Evolutionary conservation across 2,797 vertebrate genomes (phyloP), one percentile per base, ranked within the genome.

Genomic region (Benthosema pterotum): DNA sequence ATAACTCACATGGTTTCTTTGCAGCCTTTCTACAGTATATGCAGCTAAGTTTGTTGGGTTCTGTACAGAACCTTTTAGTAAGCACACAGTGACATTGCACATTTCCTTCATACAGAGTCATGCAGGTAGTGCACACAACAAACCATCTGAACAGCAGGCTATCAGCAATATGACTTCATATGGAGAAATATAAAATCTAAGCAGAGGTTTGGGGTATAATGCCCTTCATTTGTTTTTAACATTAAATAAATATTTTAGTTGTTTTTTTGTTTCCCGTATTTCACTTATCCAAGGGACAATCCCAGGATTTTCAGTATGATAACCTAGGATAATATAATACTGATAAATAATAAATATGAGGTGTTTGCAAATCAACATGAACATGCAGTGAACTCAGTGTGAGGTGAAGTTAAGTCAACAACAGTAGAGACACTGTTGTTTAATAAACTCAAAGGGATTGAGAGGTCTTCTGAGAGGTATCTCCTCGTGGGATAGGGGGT

Each of bases 321-420:
- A 2, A 38, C 32, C 8, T 38, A 38, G 2, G 32, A 38, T 9
- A 38, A 11, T 9, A 56, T 65, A 49, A 57, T 42, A 50, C 25
- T 3, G 42, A 61, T 16, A 63, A 11, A 47, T 52, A 11, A 57
- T 57, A 50, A 63, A 66, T 50, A 53, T 13, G 1, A 68, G 7
- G 28, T 8, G 11, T 48, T 60, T 67, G 62, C 7, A 67, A 63
- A 74, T 52, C 0, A 60, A 66, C 11, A 19, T 48, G 14, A 32
- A 16, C 5, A 52, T 42, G 13, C 17, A 61, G 45, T 22, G 25
- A 19, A 19, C 13, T 57, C 60, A 53, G 62, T n/a, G n/a, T 12
- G 43, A 46, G 43, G 43, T 13, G 6, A 8, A 8, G 32, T 38
- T 6, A 38, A 32, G 28, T 32, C 28, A 5, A 32, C 28, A 32